Conservation (phyloP, 1,140 invertebrate species). For the Eupeodes corollae region DNA sequence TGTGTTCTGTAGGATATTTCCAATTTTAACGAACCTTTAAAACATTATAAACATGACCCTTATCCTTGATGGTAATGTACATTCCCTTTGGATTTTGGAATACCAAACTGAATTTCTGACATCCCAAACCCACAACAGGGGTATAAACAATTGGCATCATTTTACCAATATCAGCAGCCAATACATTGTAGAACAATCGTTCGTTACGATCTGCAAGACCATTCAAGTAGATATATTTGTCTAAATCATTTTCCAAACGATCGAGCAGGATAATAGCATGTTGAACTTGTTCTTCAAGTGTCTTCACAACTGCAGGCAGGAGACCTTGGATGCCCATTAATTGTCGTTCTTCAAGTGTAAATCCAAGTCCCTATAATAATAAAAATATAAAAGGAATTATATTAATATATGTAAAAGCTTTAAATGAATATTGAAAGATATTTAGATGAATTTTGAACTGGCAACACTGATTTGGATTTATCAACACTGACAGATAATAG, state of each 20-base stretch:
- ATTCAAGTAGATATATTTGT: constrained; percentile 71
- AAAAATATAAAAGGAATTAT: too few species aligned
- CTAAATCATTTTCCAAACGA: constrained; percentile 58
- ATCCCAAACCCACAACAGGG: constrained; percentile 85
- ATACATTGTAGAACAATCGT: constrained; percentile 83
- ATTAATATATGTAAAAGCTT: too few species aligned
- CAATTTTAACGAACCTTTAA: constrained; percentile 39
- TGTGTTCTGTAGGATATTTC: not conserved
- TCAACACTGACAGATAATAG: too few species aligned
- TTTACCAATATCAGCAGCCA: constrained; percentile 75
- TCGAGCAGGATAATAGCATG: constrained; percentile 59
- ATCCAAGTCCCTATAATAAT: constrained; percentile 63
- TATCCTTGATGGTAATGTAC: constrained; percentile 95
- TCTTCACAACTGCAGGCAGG: constrained; percentile 66
- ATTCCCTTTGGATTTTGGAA: constrained; percentile 74
- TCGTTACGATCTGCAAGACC: constrained; percentile 73
- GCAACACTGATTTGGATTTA: too few species aligned
- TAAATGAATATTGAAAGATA: too few species aligned
- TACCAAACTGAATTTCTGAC: constrained; percentile 91
- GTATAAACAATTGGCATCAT: constrained; percentile 90
- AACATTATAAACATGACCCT: constrained; percentile 78
- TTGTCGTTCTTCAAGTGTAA: constrained; percentile 72
- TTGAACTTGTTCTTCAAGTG: constrained; percentile 71
- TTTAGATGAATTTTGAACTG: too few species aligned
- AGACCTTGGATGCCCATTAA: constrained; percentile 73